Percentiles rank a stretch among this genome's conserved stretches.
These are phyloP conservation scores for Crocallis elinguaria DNA, from an alignment of 2,888 invertebrate species.

Conservation along the genomic window DNA sequence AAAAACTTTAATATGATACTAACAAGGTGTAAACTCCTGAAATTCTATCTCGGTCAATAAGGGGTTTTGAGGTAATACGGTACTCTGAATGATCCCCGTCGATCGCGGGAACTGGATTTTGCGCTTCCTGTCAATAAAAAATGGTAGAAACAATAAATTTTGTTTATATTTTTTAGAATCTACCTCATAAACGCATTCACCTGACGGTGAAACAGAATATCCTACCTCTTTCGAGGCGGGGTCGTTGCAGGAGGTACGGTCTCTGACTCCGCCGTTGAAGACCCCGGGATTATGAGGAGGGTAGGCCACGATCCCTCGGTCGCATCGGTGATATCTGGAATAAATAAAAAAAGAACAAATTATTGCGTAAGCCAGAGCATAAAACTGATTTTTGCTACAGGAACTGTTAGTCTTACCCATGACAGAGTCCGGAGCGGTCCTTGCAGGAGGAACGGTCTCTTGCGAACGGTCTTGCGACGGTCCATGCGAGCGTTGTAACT, in stretches of 20 bases:
- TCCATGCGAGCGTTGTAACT: too few relatives aligned
- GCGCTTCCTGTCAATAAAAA: not conserved
- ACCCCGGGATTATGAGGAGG: not conserved
- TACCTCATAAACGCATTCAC: not conserved
- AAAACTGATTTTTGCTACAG: not conserved
- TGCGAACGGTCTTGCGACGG: too few relatives aligned
- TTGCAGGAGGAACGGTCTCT: too few relatives aligned
- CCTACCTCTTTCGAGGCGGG: not conserved
- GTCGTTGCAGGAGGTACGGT: not conserved
- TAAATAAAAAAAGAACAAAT: not conserved
- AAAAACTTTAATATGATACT: not conserved
- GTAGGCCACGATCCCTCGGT: not conserved
- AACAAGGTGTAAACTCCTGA: not conserved
- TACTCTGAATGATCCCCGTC: not conserved
- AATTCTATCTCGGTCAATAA: not conserved
- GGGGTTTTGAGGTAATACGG: not conserved
- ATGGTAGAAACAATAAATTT: not conserved
- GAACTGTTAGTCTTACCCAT: too few relatives aligned
- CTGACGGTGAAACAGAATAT: not conserved
- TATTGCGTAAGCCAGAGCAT: not conserved
- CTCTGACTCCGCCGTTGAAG: not conserved
- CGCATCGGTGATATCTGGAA: not conserved
- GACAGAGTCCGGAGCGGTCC: too few relatives aligned
- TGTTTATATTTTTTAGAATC: not conserved
- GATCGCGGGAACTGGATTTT: not conserved